These are phyloP conservation scores for Ochlodes sylvanus DNA, from an alignment of 2,888 invertebrate genomes.

Conservation along the genomic window DNA sequence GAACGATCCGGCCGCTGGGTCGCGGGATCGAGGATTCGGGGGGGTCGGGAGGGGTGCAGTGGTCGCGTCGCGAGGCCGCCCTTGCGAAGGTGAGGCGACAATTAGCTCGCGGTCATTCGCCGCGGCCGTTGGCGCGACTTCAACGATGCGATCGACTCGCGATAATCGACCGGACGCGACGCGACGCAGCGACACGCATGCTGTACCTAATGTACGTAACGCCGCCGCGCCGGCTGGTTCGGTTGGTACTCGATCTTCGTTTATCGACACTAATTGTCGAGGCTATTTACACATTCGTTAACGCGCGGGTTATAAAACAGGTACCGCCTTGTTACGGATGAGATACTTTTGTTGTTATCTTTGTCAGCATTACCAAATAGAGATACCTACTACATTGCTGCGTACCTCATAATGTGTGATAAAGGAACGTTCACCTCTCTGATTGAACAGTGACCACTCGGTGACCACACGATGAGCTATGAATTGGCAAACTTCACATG, in stretches of 20 bases:
- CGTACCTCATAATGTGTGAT: too few relatives aligned
- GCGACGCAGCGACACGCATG: constrained; percentile 47
- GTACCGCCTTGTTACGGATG: too few relatives aligned
- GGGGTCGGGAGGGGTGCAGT: constrained; percentile 41
- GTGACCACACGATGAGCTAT: too few relatives aligned
- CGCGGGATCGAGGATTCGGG: too few relatives aligned
- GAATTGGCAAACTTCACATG: too few relatives aligned
- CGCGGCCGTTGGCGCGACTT: constrained; percentile 67
- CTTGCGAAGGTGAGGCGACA: constrained; percentile 71
- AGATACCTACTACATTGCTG: too few relatives aligned
- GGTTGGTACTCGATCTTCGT: background rate
- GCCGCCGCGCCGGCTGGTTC: background rate
- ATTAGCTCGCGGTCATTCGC: constrained; percentile 76
- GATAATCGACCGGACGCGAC: constrained; percentile 55
- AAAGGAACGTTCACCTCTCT: too few relatives aligned
- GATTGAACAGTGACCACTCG: too few relatives aligned
- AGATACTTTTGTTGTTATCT: too few relatives aligned
- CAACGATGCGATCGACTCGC: constrained; percentile 81
- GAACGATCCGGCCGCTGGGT: background rate
- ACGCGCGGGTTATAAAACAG: too few relatives aligned
- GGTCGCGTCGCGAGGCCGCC: constrained; percentile 46
- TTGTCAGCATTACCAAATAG: too few relatives aligned
- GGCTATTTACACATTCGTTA: background rate
- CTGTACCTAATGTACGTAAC: constrained; percentile 11
- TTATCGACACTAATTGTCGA: background rate